These are phyloP conservation scores for Pentalonia nigronervosa DNA, from an alignment of 1,140 invertebrate genomes.

Conservation along the genomic window DNA sequence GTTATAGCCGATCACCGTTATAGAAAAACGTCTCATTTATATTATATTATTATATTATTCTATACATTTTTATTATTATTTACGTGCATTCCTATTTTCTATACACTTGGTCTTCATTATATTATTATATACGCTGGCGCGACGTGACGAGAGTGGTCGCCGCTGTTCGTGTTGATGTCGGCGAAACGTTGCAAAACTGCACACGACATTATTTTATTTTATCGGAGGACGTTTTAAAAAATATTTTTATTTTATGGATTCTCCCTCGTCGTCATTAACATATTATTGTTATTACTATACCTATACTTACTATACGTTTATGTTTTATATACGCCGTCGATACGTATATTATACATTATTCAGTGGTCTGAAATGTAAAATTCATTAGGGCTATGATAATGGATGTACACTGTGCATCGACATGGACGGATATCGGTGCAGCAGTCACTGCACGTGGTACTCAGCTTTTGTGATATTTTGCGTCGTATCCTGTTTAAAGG, in stretches of 20 bases:
- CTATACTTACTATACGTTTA: not conserved
- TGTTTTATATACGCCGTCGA: not conserved
- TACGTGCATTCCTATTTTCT: constrained; percentile 27
- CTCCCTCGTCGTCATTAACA: not conserved
- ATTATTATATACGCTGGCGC: not conserved
- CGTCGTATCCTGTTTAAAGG: not conserved
- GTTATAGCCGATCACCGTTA: constrained; percentile 2
- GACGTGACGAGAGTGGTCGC: not conserved
- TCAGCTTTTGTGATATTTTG: not conserved
- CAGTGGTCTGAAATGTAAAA: constrained; percentile 30
- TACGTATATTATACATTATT: constrained; percentile 23
- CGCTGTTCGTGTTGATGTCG: not conserved
- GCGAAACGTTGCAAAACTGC: not conserved
- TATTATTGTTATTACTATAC: not conserved
- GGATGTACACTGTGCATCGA: not conserved
- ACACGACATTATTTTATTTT: constrained; percentile 27
- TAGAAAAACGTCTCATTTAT: constrained; percentile 18
- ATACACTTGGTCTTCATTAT: not conserved
- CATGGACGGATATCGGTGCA: not conserved
- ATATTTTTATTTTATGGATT: constrained; percentile 23
- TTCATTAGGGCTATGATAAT: not conserved
- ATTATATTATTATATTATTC: not conserved
- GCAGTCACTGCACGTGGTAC: not conserved
- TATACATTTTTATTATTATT: not conserved
- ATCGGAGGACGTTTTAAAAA: not conserved